Conservation (phyloP, 2,113 vertebrate genomes). For the Lonchura striata region DNA sequence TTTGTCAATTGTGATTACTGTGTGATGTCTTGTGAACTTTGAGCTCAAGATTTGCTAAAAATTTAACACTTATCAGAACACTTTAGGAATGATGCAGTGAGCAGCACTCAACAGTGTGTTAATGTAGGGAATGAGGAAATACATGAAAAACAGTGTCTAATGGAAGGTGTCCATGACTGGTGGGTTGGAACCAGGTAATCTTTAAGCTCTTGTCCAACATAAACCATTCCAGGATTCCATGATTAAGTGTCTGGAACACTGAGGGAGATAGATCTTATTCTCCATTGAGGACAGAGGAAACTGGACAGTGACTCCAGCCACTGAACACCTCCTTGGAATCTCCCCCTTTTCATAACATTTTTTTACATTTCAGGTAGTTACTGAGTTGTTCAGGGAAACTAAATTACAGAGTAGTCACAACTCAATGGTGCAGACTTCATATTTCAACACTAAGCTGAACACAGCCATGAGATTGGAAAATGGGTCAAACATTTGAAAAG, state of each 20-base stretch:
- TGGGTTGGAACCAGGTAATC: not conserved
- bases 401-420: not conserved
- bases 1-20: not conserved
- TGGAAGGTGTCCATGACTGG: not conserved
- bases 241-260: not conserved
- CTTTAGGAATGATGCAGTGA: not conserved
- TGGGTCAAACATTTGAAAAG: not conserved
- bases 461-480: not conserved
- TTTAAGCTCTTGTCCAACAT: not conserved
- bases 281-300: not conserved
- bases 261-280: not conserved
- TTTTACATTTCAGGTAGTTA: not conserved
- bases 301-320: not conserved
- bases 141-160: not conserved
- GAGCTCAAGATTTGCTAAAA: not conserved
- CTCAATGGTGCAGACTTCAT: fast-evolving
- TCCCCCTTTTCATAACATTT: not conserved
- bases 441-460: not conserved
- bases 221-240: not conserved
- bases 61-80: not conserved
- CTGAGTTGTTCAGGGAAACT: not conserved
- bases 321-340: not conserved
- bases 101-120: not conserved
- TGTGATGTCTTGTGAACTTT: not conserved
- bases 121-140: not conserved